Base-by-base conservation (phyloP, 2,888 invertebrate genomes). In the Argyresthia albistria region DNA sequence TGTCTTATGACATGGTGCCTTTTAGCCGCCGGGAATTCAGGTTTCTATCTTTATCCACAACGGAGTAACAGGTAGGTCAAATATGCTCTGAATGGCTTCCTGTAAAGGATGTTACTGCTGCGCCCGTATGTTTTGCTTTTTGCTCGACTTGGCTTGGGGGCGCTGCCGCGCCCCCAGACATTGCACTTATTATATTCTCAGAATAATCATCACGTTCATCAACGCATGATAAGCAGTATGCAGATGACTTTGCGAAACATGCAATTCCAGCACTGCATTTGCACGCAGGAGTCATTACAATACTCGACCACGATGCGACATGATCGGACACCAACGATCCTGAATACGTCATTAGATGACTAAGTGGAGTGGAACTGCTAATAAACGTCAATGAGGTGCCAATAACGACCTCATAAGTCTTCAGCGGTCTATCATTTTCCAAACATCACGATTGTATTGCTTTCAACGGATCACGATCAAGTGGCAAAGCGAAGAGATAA, bases 271-370 rank as follows among this genome's bases (percentile, higher is more conserved):
- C 42, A 12, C 4, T 42, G 42, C 42, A 8, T 12, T 42, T 11
- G 42, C 42, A 42, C 42, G 12, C 25, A 42, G n/a, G 10, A 12
- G 12, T 42, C 42, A 42, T 42, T 42, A 12, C 11, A 42, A 42
- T 42, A 42, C 42, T 42, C 42, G 42, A 42, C 12, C 10, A 12
- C 42, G 12, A 42, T 6, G 42, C 42, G 10, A 11, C 12, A 42
- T 42, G 65, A 25, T 25, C 25, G 25, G 25, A 25, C 25, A 25
- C 25, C 25, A 25, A 25, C 25, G 39, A 39, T n/a, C 60, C 63
- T 80, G 76, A 82, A 83, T 82, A 78, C 80, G 82, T 83, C 80
- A 84, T 84, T 79, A 84, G 78, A 74, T 83, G 83, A 83, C 78
- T 78, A 60, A 67, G 72, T 80, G 66, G 60, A 67, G 72, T 80